Base-by-base conservation (phyloP, 2,888 invertebrate genomes). In the Cerastis leucographa region DNA sequence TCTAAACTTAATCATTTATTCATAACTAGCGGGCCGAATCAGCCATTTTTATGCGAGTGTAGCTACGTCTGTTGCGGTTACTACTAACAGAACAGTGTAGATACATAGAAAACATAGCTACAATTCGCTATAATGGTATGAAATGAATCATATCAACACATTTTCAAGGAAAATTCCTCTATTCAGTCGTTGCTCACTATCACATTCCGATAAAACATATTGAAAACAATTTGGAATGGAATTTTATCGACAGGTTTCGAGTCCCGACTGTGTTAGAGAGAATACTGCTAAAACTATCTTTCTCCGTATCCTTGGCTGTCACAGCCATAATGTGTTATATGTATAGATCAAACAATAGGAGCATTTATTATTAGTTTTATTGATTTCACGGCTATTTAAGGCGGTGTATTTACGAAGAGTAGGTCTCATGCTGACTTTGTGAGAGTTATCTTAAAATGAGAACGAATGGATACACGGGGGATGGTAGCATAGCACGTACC, bases 191-290 rank as follows among this genome's bases (percentile, higher is more conserved):
- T 85, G 85, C 85, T 91, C 89, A 89, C 90, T 90, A 90, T 90
- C 90, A 88, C 88, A 91, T 91, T 89, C 89, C 89, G 86, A 90
- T 90, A 90, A 88, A 91, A 91, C 87, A 91, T 91, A 92, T 92
- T 90, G 92, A 90, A 91, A 92, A 91, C 91, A 90, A 92, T 93
- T 93, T 90, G 86, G 86, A 85, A 89, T 81, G 87, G 85, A 90
- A 90, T 91, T 91, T 89, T 90, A 88, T 78, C 86, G 86, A 88
- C 89, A 82, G 81, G 42, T 78, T 54, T 75, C 64, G 66, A 66
- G 74, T 69, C 44, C 66, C 77, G 51, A 75, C 69, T 77, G 61
- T 68, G 61, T 78, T 70, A 69, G 70, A 79, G 82, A 84, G 75
- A 86, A 86, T 89, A 80, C 76, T 80, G 68, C 67, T 71, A 65